These are phyloP conservation scores for Megaleporinus macrocephalus DNA, from an alignment of 2,113 vertebrate genomes.

Conservation along the genomic window DNA sequence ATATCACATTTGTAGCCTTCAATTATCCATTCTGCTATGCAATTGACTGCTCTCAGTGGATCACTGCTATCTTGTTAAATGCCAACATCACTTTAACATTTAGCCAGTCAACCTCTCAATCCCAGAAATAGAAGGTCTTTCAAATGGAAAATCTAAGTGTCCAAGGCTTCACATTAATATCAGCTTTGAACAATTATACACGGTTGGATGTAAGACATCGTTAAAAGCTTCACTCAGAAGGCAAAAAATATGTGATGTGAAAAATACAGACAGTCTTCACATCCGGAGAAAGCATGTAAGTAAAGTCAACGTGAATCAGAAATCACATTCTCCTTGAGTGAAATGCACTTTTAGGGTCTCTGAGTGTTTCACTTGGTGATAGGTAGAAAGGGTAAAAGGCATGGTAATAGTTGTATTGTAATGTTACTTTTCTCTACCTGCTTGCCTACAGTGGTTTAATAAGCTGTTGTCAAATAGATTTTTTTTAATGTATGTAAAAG, in stretches of 20 bases:
- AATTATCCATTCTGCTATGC: constrained; percentile 48
- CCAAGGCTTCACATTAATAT: constrained; percentile 19
- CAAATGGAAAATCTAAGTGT: constrained; percentile 23
- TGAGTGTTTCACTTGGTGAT: no score
- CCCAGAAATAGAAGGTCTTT: constrained; percentile 31
- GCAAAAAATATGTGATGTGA: background rate
- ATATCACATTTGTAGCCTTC: constrained; percentile 38
- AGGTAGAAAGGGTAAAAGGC: no score
- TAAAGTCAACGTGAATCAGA: no score
- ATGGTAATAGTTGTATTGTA: no score
- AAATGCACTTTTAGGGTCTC: no score
- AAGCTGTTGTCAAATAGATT: no score
- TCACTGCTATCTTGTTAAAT: constrained; percentile 52
- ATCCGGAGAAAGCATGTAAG: no score
- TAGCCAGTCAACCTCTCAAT: constrained; percentile 37
- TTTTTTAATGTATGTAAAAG: no score
- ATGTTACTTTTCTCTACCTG: no score
- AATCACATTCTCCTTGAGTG: no score
- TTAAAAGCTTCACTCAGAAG: background rate
- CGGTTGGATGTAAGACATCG: background rate
- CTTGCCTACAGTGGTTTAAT: no score
- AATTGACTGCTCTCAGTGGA: constrained; percentile 57
- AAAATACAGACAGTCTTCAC: background rate
- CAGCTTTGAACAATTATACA: background rate
- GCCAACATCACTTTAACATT: constrained; percentile 43